Evolutionary conservation across 2,113 vertebrate species (phyloP), one percentile per base, ranked within the genome.

Genomic region (Microcebus murinus): DNA sequence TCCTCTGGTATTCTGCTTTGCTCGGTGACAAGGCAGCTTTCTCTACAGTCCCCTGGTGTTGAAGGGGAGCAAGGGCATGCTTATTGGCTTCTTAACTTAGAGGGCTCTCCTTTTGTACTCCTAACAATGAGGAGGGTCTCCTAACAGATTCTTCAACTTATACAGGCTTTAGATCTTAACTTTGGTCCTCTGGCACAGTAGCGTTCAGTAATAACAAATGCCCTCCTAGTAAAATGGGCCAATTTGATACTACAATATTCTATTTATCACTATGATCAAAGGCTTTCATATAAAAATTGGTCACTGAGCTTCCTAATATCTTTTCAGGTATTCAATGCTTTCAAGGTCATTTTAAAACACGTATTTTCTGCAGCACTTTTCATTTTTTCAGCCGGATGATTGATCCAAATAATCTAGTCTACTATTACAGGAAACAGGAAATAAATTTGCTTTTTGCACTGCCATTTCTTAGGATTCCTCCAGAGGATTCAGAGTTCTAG

Each of bases 351-450:
- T 70, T 88, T 73, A 57, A 77, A 91, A 90, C 87, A 14, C 29
- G 23, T 23, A 85, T 73, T 94, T 97, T 95, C 90, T 91, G 55
- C 18, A 91, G 83, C 34, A 77, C 48, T 86, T 94, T 93, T 74
- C 57, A 34, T 29, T 68, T 92, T 84, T 73, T 34, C 55, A 95
- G 27, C 48, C 63, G 31, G 79, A 86, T 39, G 31, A 88, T 0
- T 74, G 67, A 92, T 63, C 63, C 67, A 87, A 71, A 92, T 63
- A 96, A 81, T 36, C 45, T 83, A 87, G 45, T 61, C 29, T 3
- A 29, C 27, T 65, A 77, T 93, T 50, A 92, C 1, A 39, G 89
- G 52, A 92, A 92, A 90, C 2, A 81, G 93, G 81, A 85, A 96
- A 52, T 21, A 39, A 81, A 82, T 65, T 39, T 94, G 21, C 61